A percentile compares a stretch with the other conserved stretches of the same genome.
phyloP scores from a whole-genome alignment of 2,113 vertebrate species.

The Lampris megalopsis region DNA sequence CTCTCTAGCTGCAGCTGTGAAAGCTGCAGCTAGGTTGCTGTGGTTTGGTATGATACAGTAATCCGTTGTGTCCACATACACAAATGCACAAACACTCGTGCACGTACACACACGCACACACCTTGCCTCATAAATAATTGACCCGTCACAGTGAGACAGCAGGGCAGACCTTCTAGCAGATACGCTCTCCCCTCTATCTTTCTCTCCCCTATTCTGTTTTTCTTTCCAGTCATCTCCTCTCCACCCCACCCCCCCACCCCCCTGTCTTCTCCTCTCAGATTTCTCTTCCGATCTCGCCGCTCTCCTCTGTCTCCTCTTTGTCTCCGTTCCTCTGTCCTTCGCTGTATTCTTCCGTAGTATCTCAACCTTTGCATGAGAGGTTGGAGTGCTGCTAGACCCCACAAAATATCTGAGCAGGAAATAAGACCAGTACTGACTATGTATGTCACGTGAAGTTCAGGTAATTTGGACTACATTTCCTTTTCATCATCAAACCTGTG shows the following conservation, averaged over 20 bases:
- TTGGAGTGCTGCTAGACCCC: too few relatives aligned
- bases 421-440: too few relatives aligned
- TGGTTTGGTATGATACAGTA: constrained; percentile 60
- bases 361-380: background rate
- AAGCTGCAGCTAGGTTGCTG: constrained; percentile 52
- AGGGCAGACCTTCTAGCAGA: constrained; percentile 51
- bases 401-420: too few relatives aligned
- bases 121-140: constrained; percentile 72
- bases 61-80: constrained; percentile 45
- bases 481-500: too few relatives aligned
- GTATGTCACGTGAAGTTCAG: too few relatives aligned
- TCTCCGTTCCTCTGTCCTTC: background rate
- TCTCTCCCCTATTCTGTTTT: constrained; percentile 17
- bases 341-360: background rate
- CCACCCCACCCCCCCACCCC: constrained; percentile 15
- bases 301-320: constrained; percentile 23
- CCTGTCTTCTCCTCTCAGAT: constrained; percentile 47
- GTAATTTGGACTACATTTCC: too few relatives aligned
- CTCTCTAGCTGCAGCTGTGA: constrained; percentile 33
- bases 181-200: constrained; percentile 21
- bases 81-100: constrained; percentile 7
- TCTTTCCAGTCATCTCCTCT: constrained; percentile 4
- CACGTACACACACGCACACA: constrained; percentile 11
- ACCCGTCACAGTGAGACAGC: constrained; percentile 63
- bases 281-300: constrained; percentile 35